Base-by-base conservation (phyloP, 2,888 invertebrate species). In the Morinoia aosen region DNA sequence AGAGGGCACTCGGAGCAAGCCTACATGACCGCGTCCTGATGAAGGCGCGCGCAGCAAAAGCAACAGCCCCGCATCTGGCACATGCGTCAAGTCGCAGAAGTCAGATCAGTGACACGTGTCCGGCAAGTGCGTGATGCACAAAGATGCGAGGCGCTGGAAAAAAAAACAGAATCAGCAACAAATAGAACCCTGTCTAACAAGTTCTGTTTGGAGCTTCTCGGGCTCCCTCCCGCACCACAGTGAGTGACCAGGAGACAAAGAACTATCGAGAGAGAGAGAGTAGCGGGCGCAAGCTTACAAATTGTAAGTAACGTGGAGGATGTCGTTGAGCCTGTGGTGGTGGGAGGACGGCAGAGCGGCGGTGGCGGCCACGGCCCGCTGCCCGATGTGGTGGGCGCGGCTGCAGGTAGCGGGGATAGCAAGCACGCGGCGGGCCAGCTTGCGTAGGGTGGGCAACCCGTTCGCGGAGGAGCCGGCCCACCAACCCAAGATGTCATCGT, bases 301-400 rank as follows among this genome's bases (percentile, higher is more conserved):
- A 48, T 96, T 96, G 96, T 96, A 96, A 95, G 96, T 96, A 91
- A 96, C 95, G 88, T 96, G 96, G 61, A 96, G 96, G 95, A 96
- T 96, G 64, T 96, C 95, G 91, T 96, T 96, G 58, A 96, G 95
- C 56, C 96, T 96, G 90, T 96, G 95, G 64, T 96, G 95, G 19
- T 96, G 96, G 8, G 95, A 48, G 4, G 96, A 88, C 11, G 95
- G 96, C 96, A 96, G 96, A 16, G 96, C 95, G 39, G 95, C 95
- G 25, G 95, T 93, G 91, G 96, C 96, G 57, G 96, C 95, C 58
- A 95, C 95, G 58, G 96, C 96, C 56, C 96, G 95, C 64, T 58
- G 48, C 94, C 96, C 94, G 76, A 96, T 95, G 95, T 96, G 95
- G 95, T 96, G 96, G 64, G 96, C 96, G 64, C 95, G 96, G 76